These are phyloP conservation scores for Selene dorsalis DNA, from an alignment of 2,797 vertebrate genomes.

Conservation along the genomic window DNA sequence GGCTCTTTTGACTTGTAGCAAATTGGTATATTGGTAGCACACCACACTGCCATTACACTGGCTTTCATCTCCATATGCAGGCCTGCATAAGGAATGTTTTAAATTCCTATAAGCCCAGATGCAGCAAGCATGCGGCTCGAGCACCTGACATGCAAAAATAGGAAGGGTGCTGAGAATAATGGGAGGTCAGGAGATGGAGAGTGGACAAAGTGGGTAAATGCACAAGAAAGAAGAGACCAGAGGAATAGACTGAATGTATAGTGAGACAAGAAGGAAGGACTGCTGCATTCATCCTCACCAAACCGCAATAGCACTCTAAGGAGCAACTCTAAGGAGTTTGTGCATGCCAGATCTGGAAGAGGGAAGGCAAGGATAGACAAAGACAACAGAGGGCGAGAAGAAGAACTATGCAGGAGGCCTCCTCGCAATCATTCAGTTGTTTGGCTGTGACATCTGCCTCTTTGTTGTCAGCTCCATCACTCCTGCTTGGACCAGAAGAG, in stretches of 20 bases:
- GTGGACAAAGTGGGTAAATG: constrained; percentile 14
- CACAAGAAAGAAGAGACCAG: constrained; percentile 7
- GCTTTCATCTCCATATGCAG: constrained; percentile 62
- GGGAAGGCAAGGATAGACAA: constrained; percentile 9
- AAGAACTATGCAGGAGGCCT: constrained; percentile 47
- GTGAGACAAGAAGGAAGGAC: background rate
- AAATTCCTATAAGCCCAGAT: constrained; percentile 55
- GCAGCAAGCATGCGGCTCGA: constrained; percentile 34
- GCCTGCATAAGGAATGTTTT: constrained; percentile 54
- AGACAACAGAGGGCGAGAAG: constrained; percentile 28
- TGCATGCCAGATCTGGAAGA: constrained; percentile 38
- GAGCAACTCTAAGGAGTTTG: constrained; percentile 36
- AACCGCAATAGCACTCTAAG: constrained; percentile 22
- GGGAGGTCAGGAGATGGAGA: constrained; percentile 42
- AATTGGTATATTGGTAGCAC: constrained; percentile 57
- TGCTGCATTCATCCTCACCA: constrained; percentile 6
- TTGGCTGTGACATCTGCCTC: constrained; percentile 60
- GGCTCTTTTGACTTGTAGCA: constrained; percentile 59
- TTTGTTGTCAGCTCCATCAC: constrained; percentile 65
- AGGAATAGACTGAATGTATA: background rate
- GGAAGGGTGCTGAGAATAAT: constrained; percentile 43
- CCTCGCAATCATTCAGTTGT: constrained; percentile 52
- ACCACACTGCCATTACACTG: constrained; percentile 56
- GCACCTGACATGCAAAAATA: constrained; percentile 48
- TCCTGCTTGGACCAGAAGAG: constrained; percentile 59